phyloP scores from a whole-genome alignment of 1,140 invertebrate genomes.

The Coenobita brevimanus region DNA sequence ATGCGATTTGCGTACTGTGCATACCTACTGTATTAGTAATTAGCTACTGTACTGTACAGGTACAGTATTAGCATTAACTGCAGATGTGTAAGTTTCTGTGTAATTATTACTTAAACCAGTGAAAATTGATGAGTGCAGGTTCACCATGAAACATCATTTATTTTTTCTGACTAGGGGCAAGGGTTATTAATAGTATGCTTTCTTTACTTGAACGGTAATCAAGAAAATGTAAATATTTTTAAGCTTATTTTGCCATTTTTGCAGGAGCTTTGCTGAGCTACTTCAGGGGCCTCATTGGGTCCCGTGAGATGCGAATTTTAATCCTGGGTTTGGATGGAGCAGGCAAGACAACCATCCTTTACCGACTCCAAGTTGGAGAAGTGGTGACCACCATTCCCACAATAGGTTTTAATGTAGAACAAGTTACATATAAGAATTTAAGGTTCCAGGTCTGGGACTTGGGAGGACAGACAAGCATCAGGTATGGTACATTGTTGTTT shows the following conservation, averaged over 20 bases:
- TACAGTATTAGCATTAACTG: no score
- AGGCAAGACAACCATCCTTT: constrained; percentile 99
- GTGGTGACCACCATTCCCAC: constrained; percentile 99
- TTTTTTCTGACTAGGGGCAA: no score
- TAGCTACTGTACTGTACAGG: no score
- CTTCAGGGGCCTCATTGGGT: constrained; percentile 93
- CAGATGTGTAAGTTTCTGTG: no score
- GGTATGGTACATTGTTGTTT: constrained; percentile 73
- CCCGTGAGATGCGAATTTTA: constrained; percentile 97
- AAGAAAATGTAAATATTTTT: background rate
- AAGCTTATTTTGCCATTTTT: constrained; percentile 66
- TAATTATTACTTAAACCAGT: no score
- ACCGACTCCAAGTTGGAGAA: constrained; percentile 98
- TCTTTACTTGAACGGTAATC: background rate
- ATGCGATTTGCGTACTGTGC: no score
- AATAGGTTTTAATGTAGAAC: constrained; percentile 98
- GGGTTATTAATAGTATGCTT: background rate
- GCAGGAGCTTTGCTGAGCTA: constrained; percentile 96
- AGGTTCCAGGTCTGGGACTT: constrained; percentile 99
- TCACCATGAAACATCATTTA: no score
- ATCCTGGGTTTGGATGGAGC: constrained; percentile 98
- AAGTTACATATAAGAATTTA: constrained; percentile 96
- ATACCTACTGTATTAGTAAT: no score
- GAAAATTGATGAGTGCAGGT: no score
- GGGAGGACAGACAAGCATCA: constrained; percentile 96